Base-by-base conservation (phyloP, 2,797 vertebrate species). In the Luscinia megarhynchos region DNA sequence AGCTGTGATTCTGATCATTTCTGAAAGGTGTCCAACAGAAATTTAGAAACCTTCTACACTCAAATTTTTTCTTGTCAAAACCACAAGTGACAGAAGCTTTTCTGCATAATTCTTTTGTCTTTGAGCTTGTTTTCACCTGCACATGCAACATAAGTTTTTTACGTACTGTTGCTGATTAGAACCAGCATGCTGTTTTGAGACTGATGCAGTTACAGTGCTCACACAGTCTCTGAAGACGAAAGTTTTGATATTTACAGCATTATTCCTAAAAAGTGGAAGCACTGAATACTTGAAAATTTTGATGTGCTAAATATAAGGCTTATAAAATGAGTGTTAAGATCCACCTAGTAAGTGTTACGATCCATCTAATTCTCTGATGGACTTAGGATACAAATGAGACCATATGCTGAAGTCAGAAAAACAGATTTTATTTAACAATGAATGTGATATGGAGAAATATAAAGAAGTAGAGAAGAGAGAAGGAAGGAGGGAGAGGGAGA, bases 91-190 rank as follows among this genome's bases (percentile, higher is more conserved):
- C 21, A 50, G 7, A 69, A 58, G 0, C 0, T 82, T 73, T 79
- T 22, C 38, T 76, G 17, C 8, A 9, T 19, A 40, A 63, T 81
- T 38, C 15, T 38, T 1, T 50, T 77, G 12, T 43, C 15, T 46
- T 55, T 68, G 30, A 58, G 53, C 30, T 27, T 87, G 12, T 32
- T 7, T 40, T 77, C 3, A 32, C 9, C 34, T 54, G 7, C 7
- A n/a, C 29, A 3, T 2, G 1, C 20, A 59, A 57, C 2, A 29
- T 11, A 9, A 48, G 11, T 2, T 15, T 58, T 29, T 38, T 29
- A 34, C 12, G 2, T 48, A 24, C 23, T 51, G 4, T 26, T 69
- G 6, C 15, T 69, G 5, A 6, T 38, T 66, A 48, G 24, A 22
- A 67, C 2, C n/a, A 45, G 15, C 6, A 51, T 32, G 4, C 11